Percentiles rank a stretch among this genome's conserved stretches.
Evolutionary conservation across 2,888 invertebrate genomes (phyloP).

Genomic region (Metallyticus violacea): DNA sequence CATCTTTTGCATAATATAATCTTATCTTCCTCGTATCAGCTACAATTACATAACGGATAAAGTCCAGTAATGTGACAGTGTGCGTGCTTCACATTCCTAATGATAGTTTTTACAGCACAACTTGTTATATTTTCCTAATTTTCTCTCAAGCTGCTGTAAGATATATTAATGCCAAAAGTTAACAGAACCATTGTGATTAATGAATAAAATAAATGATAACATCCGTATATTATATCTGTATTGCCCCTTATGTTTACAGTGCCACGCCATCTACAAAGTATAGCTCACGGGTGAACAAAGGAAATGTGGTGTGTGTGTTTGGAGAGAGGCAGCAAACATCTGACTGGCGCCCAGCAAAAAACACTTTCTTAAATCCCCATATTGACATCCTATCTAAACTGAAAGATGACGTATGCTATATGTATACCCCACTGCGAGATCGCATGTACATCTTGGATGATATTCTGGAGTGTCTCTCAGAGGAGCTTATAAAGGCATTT

Average conservation of each 20-base stretch:
- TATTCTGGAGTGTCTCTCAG: constrained; percentile 43
- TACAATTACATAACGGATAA: no score
- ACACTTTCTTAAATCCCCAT: background rate
- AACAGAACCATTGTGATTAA: no score
- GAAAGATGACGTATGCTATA: constrained; percentile 43
- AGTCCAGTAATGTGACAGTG: no score
- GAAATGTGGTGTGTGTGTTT: constrained; percentile 48
- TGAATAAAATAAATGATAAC: no score
- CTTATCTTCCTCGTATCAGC: no score
- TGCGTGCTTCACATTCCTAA: no score
- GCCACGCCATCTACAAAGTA: constrained; percentile 46
- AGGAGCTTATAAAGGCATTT: constrained; percentile 41
- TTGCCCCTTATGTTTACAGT: no score
- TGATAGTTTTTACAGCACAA: no score
- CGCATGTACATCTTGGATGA: constrained; percentile 48
- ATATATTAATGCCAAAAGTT: no score
- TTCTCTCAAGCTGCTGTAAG: constrained; percentile 46
- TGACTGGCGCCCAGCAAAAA: background rate
- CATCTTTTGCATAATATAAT: no score
- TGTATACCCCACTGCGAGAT: constrained; percentile 53
- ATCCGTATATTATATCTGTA: no score
- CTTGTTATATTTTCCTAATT: no score
- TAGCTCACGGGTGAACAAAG: constrained; percentile 52
- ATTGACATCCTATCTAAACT: constrained; percentile 6
- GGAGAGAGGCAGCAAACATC: background rate